These are phyloP conservation scores for Hyperoplus immaculatus DNA, from an alignment of 2,797 vertebrate genomes.

Conservation along the genomic window DNA sequence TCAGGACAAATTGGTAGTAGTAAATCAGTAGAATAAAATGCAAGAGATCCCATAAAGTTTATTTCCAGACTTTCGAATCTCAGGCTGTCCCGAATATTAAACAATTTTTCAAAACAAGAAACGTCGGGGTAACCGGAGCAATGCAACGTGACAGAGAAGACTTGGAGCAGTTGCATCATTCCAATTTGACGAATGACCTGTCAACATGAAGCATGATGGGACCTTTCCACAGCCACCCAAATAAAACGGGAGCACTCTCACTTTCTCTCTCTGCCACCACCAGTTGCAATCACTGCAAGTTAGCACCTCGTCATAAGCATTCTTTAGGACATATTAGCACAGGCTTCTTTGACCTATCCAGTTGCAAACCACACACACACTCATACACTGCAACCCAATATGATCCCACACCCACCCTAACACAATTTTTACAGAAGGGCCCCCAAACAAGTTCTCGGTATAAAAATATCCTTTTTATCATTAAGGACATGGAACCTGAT, in stretches of 20 bases:
- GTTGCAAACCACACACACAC: constrained; percentile 76
- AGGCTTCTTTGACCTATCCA: constrained; percentile 74
- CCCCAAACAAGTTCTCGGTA: constrained; percentile 79
- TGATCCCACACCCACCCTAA: constrained; percentile 60
- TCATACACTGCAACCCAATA: constrained; percentile 65
- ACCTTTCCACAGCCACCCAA: constrained; percentile 64
- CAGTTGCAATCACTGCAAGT: constrained; percentile 82
- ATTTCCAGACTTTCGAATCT: background rate
- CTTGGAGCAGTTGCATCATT: constrained; percentile 55
- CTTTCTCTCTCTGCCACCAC: constrained; percentile 61
- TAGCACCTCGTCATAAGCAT: constrained; percentile 86
- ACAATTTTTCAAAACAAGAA: constrained; percentile 32
- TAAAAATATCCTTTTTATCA: constrained; percentile 79
- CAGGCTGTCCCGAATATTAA: constrained; percentile 15
- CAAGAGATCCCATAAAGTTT: background rate
- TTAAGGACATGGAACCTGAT: constrained; percentile 61
- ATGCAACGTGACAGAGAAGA: constrained; percentile 45
- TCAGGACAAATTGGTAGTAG: background rate
- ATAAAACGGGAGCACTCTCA: constrained; percentile 58
- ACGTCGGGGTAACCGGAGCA: constrained; percentile 21
- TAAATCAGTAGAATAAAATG: background rate
- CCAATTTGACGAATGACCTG: constrained; percentile 63
- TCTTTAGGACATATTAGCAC: constrained; percentile 85
- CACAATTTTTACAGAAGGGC: constrained; percentile 75
- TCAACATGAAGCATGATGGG: constrained; percentile 65